Base-by-base conservation (phyloP, 2,113 vertebrate genomes). In the Struthidea cinerea region DNA sequence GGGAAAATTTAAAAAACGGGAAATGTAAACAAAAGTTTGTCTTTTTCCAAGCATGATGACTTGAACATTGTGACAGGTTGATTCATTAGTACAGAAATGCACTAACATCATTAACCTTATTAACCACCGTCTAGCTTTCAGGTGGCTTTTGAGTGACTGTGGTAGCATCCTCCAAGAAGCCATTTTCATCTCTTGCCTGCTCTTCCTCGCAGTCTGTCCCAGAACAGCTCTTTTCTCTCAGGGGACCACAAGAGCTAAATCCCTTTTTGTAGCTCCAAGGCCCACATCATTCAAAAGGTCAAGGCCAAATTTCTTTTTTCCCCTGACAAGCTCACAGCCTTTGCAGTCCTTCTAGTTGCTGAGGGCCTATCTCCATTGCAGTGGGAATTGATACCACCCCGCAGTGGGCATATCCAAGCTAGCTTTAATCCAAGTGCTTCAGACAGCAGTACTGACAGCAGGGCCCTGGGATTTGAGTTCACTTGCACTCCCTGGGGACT, bases 201-300 rank as follows among this genome's bases (percentile, higher is more conserved):
- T 60, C 23, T 59, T 75, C 39, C 15, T 81, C 47, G 3, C 49
- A 42, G 49, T 16, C 56, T 71, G n/a, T 41, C 44, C 80, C 81
- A 84, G 71, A 80, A 56, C 39, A 91, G 19, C 73, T 52, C 15
- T 33, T 63, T n/a, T 30, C 61, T 53, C 63, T 41, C 60, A 15
- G 42, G 63, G 74, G 57, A 81, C 80, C 53, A n/a, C 46, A 84
- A 74, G 63, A 70, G 27, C 71, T 65, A 42, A 57, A 52, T 49
- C 82, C 24, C 55, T 84, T 53, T 64, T 24, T 64, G 57, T 77
- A 84, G 68, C 84, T 95, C n/a, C 23, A 37, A 90, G 70, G 50
- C 55, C 68, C 26, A n/a, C 59, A 39, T 95, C 52, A 68, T 67
- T 96, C 64, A 18, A 39, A 84, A 92, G 94, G 94, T 84, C 88